Base-by-base conservation (phyloP, 2,888 invertebrate species). In the Drosophila recens region DNA sequence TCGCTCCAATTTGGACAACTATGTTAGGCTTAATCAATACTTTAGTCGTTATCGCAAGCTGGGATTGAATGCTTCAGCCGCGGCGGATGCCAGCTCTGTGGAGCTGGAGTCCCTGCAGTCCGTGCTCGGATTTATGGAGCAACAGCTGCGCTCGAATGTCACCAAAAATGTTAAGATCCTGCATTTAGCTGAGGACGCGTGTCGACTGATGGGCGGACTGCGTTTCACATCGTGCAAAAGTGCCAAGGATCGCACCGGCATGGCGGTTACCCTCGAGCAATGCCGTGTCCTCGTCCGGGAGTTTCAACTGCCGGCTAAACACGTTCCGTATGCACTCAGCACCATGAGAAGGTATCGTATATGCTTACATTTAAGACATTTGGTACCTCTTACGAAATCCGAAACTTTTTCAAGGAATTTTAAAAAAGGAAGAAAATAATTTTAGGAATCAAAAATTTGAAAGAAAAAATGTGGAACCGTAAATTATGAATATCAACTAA, bases 211-310 rank as follows among this genome's bases (percentile, higher is more conserved):
- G 95, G 95, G 95, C 91, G 97, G 96, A 94, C 90, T 92, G 49
- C 94, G 98, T 45, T 97, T 98, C 89, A 98, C 97, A 2, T 97
- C 98, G 75, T 99, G 99, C 93, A 99, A 99, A 93, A 98, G 98
- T 93, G 99, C 98, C 81, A 99, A 99, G 93, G 99, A 99, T 93
- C 95, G 99, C 62, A 99, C 99, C 0, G 97, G 98, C 11, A 99
- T 99, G 99, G 96, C 98, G 0, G 97, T 98, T 23, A 99, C 99
- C 0, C 93, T 99, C 79, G 99, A 99, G 92, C 98, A 99, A 92
- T 96, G 95, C 80, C 95, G 95, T 65, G 96, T 97, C 65, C 94
- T 98, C 43, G 94, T 95, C 0, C 94, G 96, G 6, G 97, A 97
- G 89, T 97, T 97, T 92, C 97, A 98, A 92, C 93, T 98, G 62